These are phyloP conservation scores for Polyommatus icarus DNA, from an alignment of 2,888 invertebrate genomes.

Conservation along the genomic window DNA sequence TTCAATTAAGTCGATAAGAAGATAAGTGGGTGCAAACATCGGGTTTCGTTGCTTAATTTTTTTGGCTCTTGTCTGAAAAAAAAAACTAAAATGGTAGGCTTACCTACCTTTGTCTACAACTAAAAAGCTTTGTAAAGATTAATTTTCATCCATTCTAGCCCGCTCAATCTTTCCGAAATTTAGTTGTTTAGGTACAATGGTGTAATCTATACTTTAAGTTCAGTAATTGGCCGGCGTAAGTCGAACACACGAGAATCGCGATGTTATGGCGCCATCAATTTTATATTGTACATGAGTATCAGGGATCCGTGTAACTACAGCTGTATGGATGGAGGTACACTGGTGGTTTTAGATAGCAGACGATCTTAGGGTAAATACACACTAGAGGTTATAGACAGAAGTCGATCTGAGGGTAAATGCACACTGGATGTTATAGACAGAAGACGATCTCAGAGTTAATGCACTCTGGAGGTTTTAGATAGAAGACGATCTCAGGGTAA, in stretches of 20 bases:
- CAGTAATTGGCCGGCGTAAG: slow-evolving; percentile 35
- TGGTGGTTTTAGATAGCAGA: not conserved
- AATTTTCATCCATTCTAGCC: not conserved
- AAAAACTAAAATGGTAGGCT: not conserved
- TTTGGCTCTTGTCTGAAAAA: slow-evolving; percentile 39
- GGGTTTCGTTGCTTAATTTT: slow-evolving; percentile 44
- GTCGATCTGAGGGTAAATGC: not conserved
- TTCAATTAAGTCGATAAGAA: slow-evolving; percentile 72
- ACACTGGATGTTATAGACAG: not conserved
- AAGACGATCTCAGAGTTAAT: too few species aligned
- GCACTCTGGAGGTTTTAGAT: not conserved
- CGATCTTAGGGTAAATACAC: not conserved
- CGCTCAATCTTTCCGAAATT: not conserved
- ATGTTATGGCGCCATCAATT: slow-evolving; percentile 48
- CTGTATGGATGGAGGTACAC: not conserved
- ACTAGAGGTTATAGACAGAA: not conserved
- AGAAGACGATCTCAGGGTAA: too few species aligned
- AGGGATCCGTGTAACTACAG: slow-evolving; percentile 14
- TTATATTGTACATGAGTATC: slow-evolving; percentile 49
- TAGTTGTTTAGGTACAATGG: not conserved
- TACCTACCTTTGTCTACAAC: not conserved
- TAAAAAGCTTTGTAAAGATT: slow-evolving; percentile 19
- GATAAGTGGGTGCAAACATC: slow-evolving; percentile 66
- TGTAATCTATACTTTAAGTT: slow-evolving; percentile 13
- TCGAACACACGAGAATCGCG: slow-evolving; percentile 35